These are phyloP conservation scores for Tethya wilhelma DNA, from an alignment of 37 sponge, comb jelly and placozoan genomes.

Conservation along the genomic window DNA sequence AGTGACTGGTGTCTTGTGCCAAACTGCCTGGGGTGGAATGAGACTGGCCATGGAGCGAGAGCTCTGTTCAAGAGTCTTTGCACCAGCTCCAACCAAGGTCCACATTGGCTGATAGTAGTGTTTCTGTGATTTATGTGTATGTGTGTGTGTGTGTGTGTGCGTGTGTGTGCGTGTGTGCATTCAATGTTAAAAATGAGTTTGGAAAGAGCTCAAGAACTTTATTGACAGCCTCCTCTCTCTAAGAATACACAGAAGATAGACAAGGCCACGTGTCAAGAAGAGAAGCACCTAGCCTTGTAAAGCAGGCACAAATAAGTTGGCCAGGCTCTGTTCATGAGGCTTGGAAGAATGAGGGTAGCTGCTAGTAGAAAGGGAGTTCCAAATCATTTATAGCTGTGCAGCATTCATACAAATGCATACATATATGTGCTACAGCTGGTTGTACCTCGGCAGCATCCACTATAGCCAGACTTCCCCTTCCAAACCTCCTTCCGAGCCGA, in stretches of 20 bases:
- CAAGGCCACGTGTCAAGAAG: too few species aligned
- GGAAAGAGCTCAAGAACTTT: not conserved
- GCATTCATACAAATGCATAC: constrained; percentile 33
- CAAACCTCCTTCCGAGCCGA: constrained; percentile 52
- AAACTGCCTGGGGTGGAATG: constrained; percentile 66
- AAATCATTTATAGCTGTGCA: constrained; percentile 70
- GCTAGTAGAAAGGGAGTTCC: too few species aligned
- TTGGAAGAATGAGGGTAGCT: too few species aligned
- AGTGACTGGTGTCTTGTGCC: constrained; percentile 50
- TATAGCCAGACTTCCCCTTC: constrained; percentile 55
- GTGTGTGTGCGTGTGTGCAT: constrained; percentile 8
- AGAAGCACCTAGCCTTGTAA: too few species aligned
- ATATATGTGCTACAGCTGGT: constrained; percentile 40
- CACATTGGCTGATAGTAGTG: constrained; percentile 96
- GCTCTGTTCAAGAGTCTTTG: constrained; percentile 61
- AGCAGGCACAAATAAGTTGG: too few species aligned
- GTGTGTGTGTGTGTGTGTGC: not conserved
- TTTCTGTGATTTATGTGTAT: too few species aligned
- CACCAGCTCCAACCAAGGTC: constrained; percentile 87
- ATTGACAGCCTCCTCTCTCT: too few species aligned
- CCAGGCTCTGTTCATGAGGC: too few species aligned
- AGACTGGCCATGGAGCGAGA: constrained; percentile 42
- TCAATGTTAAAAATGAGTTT: not conserved
- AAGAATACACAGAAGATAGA: too few species aligned
- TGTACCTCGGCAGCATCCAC: constrained; percentile 78